phyloP scores from a whole-genome alignment of 2,113 vertebrate genomes.

The Antennarius striatus region DNA sequence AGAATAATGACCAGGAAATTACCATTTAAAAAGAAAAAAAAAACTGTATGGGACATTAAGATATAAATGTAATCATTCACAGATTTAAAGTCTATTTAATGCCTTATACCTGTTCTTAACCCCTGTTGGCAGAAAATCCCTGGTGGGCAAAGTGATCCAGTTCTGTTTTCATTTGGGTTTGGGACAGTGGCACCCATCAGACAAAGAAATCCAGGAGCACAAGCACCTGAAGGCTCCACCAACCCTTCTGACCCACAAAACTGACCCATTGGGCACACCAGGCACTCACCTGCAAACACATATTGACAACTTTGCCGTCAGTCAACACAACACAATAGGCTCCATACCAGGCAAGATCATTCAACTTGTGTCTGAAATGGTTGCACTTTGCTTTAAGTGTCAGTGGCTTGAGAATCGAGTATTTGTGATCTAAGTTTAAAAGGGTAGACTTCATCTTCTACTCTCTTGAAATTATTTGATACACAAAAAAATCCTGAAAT shows the following conservation, averaged over 20 bases:
- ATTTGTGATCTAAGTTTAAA: neutral
- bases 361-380: neutral
- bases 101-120: conserved; percentile 55
- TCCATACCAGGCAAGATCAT: conserved; percentile 22
- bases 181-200: conserved; percentile 71
- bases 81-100: neutral
- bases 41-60: neutral
- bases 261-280: conserved; percentile 74
- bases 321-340: conserved; percentile 40
- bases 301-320: conserved; percentile 21
- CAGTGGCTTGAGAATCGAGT: neutral
- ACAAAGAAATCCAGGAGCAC: conserved; percentile 80
- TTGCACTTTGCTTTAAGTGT: neutral
- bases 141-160: conserved; percentile 78
- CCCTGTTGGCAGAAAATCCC: conserved; percentile 78
- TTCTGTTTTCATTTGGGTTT: conserved; percentile 80
- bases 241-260: conserved; percentile 82
- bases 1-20: neutral
- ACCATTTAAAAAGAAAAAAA: too few relatives aligned
- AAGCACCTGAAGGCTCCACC: conserved; percentile 77
- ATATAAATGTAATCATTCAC: neutral
- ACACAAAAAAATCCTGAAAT: too few relatives aligned
- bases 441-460: too few relatives aligned
- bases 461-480: too few relatives aligned
- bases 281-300: conserved; percentile 77